Conservation (phyloP, 2,888 invertebrate genomes). For the Apotomis turbidana region DNA sequence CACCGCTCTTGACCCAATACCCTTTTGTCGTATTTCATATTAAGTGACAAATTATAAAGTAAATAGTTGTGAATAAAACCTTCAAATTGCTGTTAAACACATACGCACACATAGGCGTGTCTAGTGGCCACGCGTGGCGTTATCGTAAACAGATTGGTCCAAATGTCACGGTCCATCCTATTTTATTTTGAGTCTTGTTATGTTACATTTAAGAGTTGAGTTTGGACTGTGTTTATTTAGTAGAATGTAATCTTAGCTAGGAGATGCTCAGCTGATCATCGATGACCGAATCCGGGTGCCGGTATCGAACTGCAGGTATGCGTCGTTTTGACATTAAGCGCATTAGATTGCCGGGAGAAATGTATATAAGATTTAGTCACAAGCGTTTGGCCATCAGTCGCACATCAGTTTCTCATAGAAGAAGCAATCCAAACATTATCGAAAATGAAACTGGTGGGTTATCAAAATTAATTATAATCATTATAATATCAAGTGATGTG, state of each 20-base stretch:
- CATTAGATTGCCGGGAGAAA: constrained; percentile 69
- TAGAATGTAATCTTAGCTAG: constrained; percentile 31
- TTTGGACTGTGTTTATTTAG: background rate
- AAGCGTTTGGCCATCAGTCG: constrained; percentile 68
- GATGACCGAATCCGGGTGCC: constrained; percentile 66
- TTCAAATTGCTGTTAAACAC: constrained; percentile 54
- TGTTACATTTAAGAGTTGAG: background rate
- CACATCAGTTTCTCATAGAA: constrained; percentile 63
- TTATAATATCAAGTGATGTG: constrained; percentile 18
- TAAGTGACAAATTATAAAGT: constrained; percentile 63
- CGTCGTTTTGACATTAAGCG: constrained; percentile 62
- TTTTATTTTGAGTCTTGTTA: background rate
- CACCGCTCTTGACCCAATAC: constrained; percentile 45
- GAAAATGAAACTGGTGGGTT: constrained; percentile 78
- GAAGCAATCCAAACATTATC: constrained; percentile 55
- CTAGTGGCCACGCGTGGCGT: constrained; percentile 46
- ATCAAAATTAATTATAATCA: constrained; percentile 16
- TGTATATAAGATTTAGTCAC: constrained; percentile 76
- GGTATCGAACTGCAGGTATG: constrained; percentile 70
- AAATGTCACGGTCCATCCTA: background rate
- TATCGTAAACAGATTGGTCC: background rate
- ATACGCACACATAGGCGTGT: constrained; percentile 50
- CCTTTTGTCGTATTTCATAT: constrained; percentile 51
- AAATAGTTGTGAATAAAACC: constrained; percentile 63
- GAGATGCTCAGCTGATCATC: constrained; percentile 53